Base-by-base conservation (phyloP, 2,888 invertebrate species). In the Caenorhabditis sp. region DNA sequence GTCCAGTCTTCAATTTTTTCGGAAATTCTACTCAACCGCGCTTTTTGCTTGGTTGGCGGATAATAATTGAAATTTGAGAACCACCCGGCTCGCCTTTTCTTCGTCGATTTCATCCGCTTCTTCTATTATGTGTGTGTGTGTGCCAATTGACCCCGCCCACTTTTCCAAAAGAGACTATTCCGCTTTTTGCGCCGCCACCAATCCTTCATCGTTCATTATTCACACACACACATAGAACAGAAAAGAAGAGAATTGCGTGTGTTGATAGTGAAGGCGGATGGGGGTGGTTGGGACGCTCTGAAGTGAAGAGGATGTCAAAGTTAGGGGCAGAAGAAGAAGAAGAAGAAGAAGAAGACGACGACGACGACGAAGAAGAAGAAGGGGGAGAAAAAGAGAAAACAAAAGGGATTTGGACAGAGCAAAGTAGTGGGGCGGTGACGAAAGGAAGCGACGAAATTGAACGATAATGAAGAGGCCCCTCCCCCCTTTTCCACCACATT, bases 1-100 rank as follows among this genome's bases (percentile, higher is more conserved):
- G 2, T 5, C 30, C 30, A 30, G 30, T 9, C 30, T 30, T 30
- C 30, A n/a, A n/a, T n/a, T n/a, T n/a, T 15, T 11, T 43, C 11
- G 20, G 20, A 17, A 43, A 43, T 43, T 41, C 6, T 46, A 20
- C 26, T 20, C 27, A 24, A n/a, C 13, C 27, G 39, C 45, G n/a
- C n/a, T n/a, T n/a, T n/a, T n/a, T n/a, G n/a, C n/a, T n/a, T n/a
- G n/a, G n/a, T 53, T 5, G 13, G 7, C 52, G 59, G 61, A 71
- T 71, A 61, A 62, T 71, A 71, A 71, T 55, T 61, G 71, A 62
- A 71, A 71, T 55, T 43, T 15, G 56, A 56, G n/a, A 27, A n/a
- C n/a, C n/a, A n/a, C n/a, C 61, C 61, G 53, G 39, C 22, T 35
- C 43, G 8, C 32, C 6, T 58, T 45, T 37, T 46, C 43, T 13